These are phyloP conservation scores for Megalurothrips usitatus DNA, from an alignment of 2,888 invertebrate genomes.

Conservation along the genomic window DNA sequence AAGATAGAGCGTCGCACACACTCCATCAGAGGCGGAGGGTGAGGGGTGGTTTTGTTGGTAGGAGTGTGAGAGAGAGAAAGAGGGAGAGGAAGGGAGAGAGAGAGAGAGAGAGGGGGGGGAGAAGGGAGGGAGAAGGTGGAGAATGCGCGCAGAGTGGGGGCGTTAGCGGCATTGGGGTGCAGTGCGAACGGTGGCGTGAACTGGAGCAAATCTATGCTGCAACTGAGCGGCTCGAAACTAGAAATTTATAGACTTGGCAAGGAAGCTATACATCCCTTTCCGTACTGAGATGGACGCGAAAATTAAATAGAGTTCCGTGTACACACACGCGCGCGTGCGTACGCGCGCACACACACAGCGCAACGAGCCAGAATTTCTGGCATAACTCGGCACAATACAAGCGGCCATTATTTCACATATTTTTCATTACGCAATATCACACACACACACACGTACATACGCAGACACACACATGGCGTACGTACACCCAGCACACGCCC, in stretches of 20 bases:
- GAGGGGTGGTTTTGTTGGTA: background rate
- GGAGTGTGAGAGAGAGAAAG: background rate
- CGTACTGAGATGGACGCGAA: slow-evolving; percentile 13
- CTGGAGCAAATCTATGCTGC: too few species aligned
- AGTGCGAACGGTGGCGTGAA: too few species aligned
- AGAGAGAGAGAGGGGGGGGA: too few species aligned
- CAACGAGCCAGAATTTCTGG: background rate
- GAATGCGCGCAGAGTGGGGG: too few species aligned
- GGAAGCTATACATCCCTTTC: too few species aligned
- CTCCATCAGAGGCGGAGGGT: slow-evolving; percentile 25
- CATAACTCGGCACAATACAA: slow-evolving; percentile 19
- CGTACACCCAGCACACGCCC: background rate
- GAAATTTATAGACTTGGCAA: too few species aligned
- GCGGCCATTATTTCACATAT: slow-evolving; percentile 12
- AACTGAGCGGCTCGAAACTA: too few species aligned
- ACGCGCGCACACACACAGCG: background rate
- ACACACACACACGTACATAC: background rate
- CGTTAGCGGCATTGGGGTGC: too few species aligned
- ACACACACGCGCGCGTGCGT: background rate
- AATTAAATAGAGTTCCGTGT: background rate
- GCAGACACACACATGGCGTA: background rate
- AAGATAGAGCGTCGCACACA: background rate
- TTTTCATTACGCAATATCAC: slow-evolving; percentile 26
- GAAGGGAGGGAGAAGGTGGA: too few species aligned
- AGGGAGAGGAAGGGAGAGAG: too few species aligned